These are phyloP conservation scores for Ligdia adustata DNA, from an alignment of 2,888 invertebrate genomes.

Conservation along the genomic window DNA sequence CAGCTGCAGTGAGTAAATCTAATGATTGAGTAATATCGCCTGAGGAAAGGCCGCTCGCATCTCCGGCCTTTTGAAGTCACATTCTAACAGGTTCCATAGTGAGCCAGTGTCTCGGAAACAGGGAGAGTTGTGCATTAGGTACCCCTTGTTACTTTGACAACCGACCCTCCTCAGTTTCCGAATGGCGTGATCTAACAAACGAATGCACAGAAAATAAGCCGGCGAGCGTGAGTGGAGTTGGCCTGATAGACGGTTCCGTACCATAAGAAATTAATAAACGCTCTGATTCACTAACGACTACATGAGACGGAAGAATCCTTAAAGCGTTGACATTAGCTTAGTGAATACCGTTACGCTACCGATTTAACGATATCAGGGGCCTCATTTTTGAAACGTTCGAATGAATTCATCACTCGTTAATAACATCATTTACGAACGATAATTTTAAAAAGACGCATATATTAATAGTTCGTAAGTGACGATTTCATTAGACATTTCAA, in stretches of 20 bases:
- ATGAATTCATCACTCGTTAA: too few relatives aligned
- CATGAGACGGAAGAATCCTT: too few relatives aligned
- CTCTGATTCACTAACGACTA: too few relatives aligned
- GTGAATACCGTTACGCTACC: too few relatives aligned
- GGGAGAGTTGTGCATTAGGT: constrained; percentile 60
- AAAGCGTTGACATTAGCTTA: too few relatives aligned
- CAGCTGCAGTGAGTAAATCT: constrained; percentile 20
- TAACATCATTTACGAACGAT: too few relatives aligned
- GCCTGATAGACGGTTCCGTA: neutral
- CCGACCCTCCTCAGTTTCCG: constrained; percentile 68
- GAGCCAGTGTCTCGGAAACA: constrained; percentile 61
- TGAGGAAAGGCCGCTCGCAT: constrained; percentile 28
- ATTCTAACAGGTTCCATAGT: constrained; percentile 43
- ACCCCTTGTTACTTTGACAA: constrained; percentile 74
- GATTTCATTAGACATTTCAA: too few relatives aligned
- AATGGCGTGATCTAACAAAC: constrained; percentile 51
- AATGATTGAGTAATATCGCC: constrained; percentile 34
- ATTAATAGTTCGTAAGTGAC: too few relatives aligned
- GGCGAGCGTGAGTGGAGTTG: neutral
- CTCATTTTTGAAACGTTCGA: too few relatives aligned
- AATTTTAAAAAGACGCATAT: too few relatives aligned
- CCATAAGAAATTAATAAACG: too few relatives aligned
- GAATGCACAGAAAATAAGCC: constrained; percentile 57
- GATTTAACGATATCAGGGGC: too few relatives aligned
- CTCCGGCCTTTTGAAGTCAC: constrained; percentile 47